Percentiles rank a stretch among this genome's conserved stretches.
phyloP scores from a whole-genome alignment of 2,888 invertebrate genomes.

The Aradus depressus region DNA sequence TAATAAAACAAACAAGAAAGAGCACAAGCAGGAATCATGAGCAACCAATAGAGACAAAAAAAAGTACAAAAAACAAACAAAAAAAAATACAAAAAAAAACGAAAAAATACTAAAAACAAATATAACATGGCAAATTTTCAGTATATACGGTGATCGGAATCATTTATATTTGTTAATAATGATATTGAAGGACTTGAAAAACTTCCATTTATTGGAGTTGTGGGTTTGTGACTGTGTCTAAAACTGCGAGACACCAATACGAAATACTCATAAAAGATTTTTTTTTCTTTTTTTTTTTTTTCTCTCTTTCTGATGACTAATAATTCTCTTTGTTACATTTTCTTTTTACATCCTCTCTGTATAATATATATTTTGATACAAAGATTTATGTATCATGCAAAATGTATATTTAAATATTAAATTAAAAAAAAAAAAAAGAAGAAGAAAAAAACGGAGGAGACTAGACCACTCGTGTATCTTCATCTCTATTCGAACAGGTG shows the following conservation, averaged over 20 bases:
- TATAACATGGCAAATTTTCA: slow-evolving; percentile 16
- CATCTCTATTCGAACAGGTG: slow-evolving; percentile 27
- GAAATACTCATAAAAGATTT: no score
- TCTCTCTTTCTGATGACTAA: no score
- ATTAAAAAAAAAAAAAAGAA: no score
- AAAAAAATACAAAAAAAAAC: no score
- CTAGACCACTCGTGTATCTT: slow-evolving; percentile 20
- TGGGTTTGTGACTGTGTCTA: no score
- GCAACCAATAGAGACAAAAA: slow-evolving; percentile 15
- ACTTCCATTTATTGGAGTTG: no score
- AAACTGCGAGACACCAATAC: no score
- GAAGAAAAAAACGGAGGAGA: no score
- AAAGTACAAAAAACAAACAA: no score
- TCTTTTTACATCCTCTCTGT: slow-evolving; percentile 10
- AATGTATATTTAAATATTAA: no score
- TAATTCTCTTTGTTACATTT: background rate
- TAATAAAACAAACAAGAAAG: slow-evolving; percentile 4
- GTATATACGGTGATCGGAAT: slow-evolving; percentile 20
- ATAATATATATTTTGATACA: slow-evolving; percentile 17
- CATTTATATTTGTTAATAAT: no score
- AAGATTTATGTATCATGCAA: slow-evolving; percentile 3
- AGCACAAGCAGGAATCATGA: slow-evolving; percentile 16
- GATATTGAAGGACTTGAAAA: background rate
- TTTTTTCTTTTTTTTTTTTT: no score
- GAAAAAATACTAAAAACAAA: slow-evolving; percentile 12